These are phyloP conservation scores for Scomber scombrus DNA, from an alignment of 2,113 vertebrate species.

Conservation along the genomic window DNA sequence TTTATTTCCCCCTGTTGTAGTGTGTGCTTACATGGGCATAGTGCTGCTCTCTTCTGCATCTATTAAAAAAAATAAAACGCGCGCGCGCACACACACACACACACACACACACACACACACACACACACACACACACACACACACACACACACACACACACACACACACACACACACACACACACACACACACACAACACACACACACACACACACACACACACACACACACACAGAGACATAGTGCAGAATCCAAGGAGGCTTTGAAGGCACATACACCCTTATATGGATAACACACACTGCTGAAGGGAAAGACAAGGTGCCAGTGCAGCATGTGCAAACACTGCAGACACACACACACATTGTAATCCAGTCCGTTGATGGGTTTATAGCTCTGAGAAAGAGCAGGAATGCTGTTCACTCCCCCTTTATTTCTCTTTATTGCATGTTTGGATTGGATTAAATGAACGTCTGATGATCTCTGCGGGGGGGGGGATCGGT, in stretches of 20 bases:
- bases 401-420: slow-evolving; percentile 5
- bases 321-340: slow-evolving; percentile 57
- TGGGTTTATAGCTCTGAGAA: slow-evolving; percentile 8
- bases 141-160: no score
- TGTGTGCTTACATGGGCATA: slow-evolving; percentile 84
- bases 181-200: slow-evolving; percentile 49
- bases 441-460: background rate
- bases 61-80: slow-evolving; percentile 72
- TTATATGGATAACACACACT: slow-evolving; percentile 81
- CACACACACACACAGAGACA: slow-evolving; percentile 32
- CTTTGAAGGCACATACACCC: slow-evolving; percentile 66
- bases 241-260: slow-evolving; percentile 53
- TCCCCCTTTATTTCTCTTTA: background rate
- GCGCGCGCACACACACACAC: slow-evolving; percentile 49
- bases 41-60: slow-evolving; percentile 52
- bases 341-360: slow-evolving; percentile 5
- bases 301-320: slow-evolving; percentile 62
- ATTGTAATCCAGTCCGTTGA: background rate
- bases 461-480: background rate
- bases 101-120: slow-evolving; percentile 49
- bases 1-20: slow-evolving; percentile 34
- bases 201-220: slow-evolving; percentile 55
- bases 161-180: slow-evolving; percentile 48
- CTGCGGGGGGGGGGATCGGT: background rate
- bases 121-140: slow-evolving; percentile 41